Percentiles rank a stretch among this genome's conserved stretches.
phyloP scores from a whole-genome alignment of 2,113 vertebrate species.

The Chauna torquata region DNA sequence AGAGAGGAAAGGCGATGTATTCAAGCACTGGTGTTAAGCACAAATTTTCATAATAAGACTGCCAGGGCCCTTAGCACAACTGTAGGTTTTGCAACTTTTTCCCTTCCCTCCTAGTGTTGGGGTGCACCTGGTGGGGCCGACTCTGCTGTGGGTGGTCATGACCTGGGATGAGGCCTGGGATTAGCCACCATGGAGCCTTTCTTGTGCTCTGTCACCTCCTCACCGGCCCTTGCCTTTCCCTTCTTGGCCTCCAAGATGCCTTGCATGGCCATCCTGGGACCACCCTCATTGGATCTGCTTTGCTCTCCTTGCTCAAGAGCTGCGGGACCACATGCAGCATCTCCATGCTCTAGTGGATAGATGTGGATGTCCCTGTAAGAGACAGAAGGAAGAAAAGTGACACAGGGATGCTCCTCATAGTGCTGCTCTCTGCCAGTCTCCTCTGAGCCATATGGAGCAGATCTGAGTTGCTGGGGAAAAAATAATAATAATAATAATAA shows the following conservation, averaged over 20 bases:
- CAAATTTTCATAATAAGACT: neutral
- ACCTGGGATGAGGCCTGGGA: neutral
- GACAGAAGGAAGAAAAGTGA: neutral
- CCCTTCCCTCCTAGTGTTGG: neutral
- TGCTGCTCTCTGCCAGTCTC: neutral
- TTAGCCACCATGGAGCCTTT: neutral
- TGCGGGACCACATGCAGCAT: neutral
- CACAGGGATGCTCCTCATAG: neutral
- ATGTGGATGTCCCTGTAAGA: neutral
- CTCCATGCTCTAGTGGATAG: rapidly evolving
- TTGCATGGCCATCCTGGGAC: neutral
- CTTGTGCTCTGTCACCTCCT: rapidly evolving
- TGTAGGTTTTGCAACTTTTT: neutral
- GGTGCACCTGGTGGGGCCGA: rapidly evolving
- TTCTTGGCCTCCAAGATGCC: rapidly evolving
- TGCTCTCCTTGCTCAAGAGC: neutral
- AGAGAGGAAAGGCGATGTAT: neutral
- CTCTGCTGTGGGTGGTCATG: neutral
- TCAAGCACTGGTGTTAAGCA: neutral
- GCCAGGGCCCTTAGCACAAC: neutral
- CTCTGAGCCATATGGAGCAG: neutral
- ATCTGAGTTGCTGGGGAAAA: neutral
- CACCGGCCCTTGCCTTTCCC: neutral
- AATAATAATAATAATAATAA: too few species aligned
- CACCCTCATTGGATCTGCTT: neutral